These are phyloP conservation scores for Lasioglossum zephyrum DNA, from an alignment of 2,888 invertebrate species.

Conservation along the genomic window DNA sequence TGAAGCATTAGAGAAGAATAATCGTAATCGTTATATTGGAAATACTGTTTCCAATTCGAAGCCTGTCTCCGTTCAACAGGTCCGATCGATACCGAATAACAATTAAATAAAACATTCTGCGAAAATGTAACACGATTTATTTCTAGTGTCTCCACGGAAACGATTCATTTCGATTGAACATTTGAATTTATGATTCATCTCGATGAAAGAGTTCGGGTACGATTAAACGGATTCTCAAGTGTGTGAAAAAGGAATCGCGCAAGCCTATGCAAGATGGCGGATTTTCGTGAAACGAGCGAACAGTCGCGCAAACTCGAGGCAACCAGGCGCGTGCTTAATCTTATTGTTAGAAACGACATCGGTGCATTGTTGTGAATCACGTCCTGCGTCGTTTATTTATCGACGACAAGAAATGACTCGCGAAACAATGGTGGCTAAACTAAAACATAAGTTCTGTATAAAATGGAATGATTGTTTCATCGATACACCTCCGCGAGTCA, in stretches of 20 bases:
- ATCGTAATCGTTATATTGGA: neutral
- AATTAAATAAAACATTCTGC: neutral
- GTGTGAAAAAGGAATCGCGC: neutral
- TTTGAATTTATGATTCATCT: neutral
- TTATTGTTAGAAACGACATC: neutral
- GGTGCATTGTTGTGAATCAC: neutral
- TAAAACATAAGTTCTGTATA: neutral
- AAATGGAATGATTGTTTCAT: neutral
- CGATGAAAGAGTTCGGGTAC: neutral
- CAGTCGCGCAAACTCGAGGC: neutral
- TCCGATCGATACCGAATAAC: neutral
- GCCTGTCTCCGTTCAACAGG: neutral
- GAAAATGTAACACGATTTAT: neutral
- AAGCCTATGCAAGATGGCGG: conserved; percentile 1
- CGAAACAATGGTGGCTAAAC: neutral
- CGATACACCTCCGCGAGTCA: neutral
- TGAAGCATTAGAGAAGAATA: neutral
- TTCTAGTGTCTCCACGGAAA: neutral
- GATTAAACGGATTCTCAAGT: neutral
- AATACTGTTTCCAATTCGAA: neutral
- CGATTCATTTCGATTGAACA: neutral
- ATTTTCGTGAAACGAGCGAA: neutral
- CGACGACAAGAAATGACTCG: neutral
- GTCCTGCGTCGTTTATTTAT: neutral
- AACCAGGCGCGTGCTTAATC: conserved; percentile 8